Evolutionary conservation across 2,113 vertebrate genomes (phyloP), one percentile per base, ranked within the genome.

Genomic region (Sceloporus tristichus): DNA sequence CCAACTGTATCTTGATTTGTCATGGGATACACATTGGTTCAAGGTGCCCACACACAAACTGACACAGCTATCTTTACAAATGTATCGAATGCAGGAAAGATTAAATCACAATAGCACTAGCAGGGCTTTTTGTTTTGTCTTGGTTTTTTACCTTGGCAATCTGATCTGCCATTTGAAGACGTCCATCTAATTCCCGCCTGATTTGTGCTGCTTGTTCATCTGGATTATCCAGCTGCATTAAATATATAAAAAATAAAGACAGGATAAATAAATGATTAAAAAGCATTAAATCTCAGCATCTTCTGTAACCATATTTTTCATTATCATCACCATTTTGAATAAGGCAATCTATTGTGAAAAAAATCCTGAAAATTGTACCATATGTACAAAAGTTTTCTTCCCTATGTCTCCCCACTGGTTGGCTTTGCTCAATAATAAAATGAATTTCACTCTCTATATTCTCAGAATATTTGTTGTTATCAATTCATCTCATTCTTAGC

Each of bases 131-230:
- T 70, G 27, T 27, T 68, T 23, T 68, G 18, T 9, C 14, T 73
- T 19, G 29, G n/a, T 62, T 48, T 94, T 97, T 98, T 97, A 99
- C 99, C 97, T 98, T 98, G 66, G 98, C 97, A 81, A 99, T 99
- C 94, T 99, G 99, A 91, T 99, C 99, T 68, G 99, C 99, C 99
- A 99, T 99, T 91, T 99, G 99, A 81, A 99, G 97, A 68, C 98
- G 98, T 90, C 99, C 99, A 3, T 99, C 99, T 93, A 99, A 94
- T 88, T 99, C 99, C 0, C 99, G 96, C 94, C 99, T 97, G 97
- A 99, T 99, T 95, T 99, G 99, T 0, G 99, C 99, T 0, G 99
- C 99, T 95, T 99, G 99, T 88, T 99, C 99, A 76, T 99, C 99
- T 23, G 97, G 98, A 92, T 99, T 99, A 95, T 99, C 99, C 96